Conservation (phyloP, 92 coral and sea anemone species). For the Virgularia gustaviana region DNA sequence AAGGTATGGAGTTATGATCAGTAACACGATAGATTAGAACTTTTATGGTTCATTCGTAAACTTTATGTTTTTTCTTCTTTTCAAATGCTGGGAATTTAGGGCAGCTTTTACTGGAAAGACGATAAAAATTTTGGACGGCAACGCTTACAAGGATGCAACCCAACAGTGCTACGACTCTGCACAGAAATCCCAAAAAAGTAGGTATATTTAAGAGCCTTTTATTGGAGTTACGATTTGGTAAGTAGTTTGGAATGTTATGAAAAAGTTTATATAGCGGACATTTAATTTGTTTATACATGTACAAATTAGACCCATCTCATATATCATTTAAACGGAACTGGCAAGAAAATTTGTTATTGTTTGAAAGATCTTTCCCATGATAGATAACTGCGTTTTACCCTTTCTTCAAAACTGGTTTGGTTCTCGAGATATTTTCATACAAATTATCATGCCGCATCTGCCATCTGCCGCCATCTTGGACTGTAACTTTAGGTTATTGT, state of each 20-base stretch:
- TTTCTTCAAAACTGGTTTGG: no score
- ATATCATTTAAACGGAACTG: no score
- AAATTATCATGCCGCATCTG: no score
- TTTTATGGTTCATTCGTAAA: not conserved
- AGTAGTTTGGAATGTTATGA: not conserved
- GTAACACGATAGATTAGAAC: not conserved
- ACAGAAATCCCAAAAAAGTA: slow-evolving; percentile 87
- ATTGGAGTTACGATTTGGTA: not conserved
- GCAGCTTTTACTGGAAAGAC: slow-evolving; percentile 84
- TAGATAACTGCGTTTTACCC: no score
- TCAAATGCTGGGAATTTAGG: slow-evolving; percentile 39
- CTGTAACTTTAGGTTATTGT: no score
- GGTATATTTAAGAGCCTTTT: no score
- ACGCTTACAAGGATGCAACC: slow-evolving; percentile 93
- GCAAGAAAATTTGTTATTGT: no score
- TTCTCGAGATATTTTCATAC: no score
- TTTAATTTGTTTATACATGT: not conserved
- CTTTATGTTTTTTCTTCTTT: not conserved
- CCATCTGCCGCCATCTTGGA: no score
- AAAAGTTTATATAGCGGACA: not conserved
- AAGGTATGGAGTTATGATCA: slow-evolving; percentile 64
- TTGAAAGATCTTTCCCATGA: no score
- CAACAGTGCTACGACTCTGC: slow-evolving; percentile 72
- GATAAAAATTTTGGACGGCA: slow-evolving; percentile 88
- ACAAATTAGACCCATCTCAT: no score